Base-by-base conservation (phyloP, 2,113 vertebrate species). In the Grammomys dolichurus region DNA sequence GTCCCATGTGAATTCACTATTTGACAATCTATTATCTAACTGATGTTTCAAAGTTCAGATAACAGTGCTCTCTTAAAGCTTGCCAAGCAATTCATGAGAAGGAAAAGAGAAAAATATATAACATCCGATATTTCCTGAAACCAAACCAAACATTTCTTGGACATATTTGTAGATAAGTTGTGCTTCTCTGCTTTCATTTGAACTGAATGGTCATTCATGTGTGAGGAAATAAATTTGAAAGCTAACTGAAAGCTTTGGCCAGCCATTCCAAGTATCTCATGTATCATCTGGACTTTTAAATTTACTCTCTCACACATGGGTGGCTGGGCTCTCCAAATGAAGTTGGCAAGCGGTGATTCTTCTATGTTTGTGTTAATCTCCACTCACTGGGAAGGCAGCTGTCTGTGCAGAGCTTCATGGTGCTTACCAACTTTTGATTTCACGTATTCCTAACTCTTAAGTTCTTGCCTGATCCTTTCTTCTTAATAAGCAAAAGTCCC, bases 201-300 rank as follows among this genome's bases (percentile, higher is more conserved):
- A 89, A 89, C 88, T 88, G 73, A 0, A 31, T 89, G 91, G 93
- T 85, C 36, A 14, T 91, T 87, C 91, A 54, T 75, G 84, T 91
- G 76, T 81, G 51, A 95, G 87, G 72, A 92, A 97, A 91, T 93
- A 87, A 91, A 97, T 75, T 63, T 72, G 81, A 94, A 97, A 96
- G 78, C 76, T 89, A 93, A 84, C 87, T 82, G 87, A 96, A 89
- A 94, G 93, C 48, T 90, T 58, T 90, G 89, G 20, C 69, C 28
- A 0, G 0, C 67, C 78, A 73, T 56, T 69, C 69, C 33, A 82
- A 63, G 70, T 87, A 86, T 90, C 46, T 94, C 65, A 58, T 93
- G 70, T 19, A 82, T 72, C 93, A 97, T 84, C 46, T 96, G 86
- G 95, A 84, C 81, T 97, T 93, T 93, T 76, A 95, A 80, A 81